Evolutionary conservation across 2,113 vertebrate species (phyloP), one percentile per base, ranked within the genome.

Genomic region (Onychorhynchus coronatus): DNA sequence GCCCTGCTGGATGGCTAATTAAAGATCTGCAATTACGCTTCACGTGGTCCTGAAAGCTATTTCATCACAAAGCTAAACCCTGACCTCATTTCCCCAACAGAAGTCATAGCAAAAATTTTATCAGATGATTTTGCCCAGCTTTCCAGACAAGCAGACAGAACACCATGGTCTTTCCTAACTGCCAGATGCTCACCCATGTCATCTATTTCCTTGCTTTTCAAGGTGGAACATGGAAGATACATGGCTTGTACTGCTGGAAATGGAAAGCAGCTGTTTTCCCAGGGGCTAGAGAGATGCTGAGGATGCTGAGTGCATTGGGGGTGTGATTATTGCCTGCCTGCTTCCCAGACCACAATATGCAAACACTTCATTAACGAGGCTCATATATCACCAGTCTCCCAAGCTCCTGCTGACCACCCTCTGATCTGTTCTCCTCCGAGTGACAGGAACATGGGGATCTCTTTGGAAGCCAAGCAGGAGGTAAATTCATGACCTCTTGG

Each of bases 171-270:
- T 65, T 33, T 78, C 37, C 56, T 35, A 6, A 10, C 3, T 0
- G 4, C 23, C 0, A 0, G 44, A 27, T 41, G 78, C 46, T 91
- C 33, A 11, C 0, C 9, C 9, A 4, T 5, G 1, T 16, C 12
- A 18, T 23, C 30, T 67, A 62, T 52, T n/a, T 12, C 65, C 24
- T 27, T 41, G 21, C 24, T 78, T 82, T 80, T 24, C 53, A 18
- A 25, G 9, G 17, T 37, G 46, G 16, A 52, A 47, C 4, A 6
- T 3, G 33, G 74, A 47, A 52, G 37, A 31, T 8, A 2, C 67
- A 17, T 4, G 47, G 68, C 23, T 72, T 39, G 66, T 44, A 2
- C 31, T 35, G 75, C 56, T 82, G 88, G 82, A 31, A 93, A 61
- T 2, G 13, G 78, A 44, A 71, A 41, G 88, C 74, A 94, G 90